Evolutionary conservation across 1,140 invertebrate species (phyloP).

Genomic region (Drosophila navojoa): DNA sequence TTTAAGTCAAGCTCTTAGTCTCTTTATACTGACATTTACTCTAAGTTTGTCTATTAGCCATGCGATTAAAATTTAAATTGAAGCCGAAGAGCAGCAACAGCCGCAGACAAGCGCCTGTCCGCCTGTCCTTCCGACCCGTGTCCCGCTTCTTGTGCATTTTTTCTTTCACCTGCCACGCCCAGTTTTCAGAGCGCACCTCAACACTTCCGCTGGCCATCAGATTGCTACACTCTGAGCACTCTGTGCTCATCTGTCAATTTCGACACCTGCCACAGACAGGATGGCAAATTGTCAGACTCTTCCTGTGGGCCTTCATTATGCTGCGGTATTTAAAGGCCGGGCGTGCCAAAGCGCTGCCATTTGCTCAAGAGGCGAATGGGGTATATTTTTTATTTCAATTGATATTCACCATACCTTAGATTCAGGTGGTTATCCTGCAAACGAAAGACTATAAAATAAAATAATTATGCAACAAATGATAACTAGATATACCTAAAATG

Average conservation of each 20-base stretch:
- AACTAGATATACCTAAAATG: too few species aligned
- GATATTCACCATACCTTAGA: too few species aligned
- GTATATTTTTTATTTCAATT: too few species aligned
- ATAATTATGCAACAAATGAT: too few species aligned
- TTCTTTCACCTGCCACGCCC: conserved; percentile 54
- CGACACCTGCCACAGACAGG: conserved; percentile 70
- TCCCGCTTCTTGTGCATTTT: conserved; percentile 30
- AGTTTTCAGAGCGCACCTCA: conserved; percentile 13
- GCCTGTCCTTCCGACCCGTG: not conserved
- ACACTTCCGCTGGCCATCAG: conserved; percentile 34
- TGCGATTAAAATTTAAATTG: conserved; percentile 83
- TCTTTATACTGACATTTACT: conserved; percentile 80
- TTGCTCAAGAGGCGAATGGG: too few species aligned
- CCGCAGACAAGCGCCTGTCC: conserved; percentile 17
- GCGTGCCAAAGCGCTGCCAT: too few species aligned
- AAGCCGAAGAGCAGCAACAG: conserved; percentile 52
- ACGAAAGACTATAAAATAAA: too few species aligned
- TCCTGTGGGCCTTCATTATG: conserved; percentile 37
- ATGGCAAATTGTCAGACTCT: conserved; percentile 35
- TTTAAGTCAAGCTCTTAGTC: conserved; percentile 79
- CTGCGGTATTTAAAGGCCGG: conserved; percentile 21
- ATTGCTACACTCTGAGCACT: conserved; percentile 44
- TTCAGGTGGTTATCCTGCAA: too few species aligned
- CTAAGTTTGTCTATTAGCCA: conserved; percentile 80
- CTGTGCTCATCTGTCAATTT: conserved; percentile 74